Evolutionary conservation across 2,113 vertebrate species (phyloP).

Genomic region (Rana temporaria): DNA sequence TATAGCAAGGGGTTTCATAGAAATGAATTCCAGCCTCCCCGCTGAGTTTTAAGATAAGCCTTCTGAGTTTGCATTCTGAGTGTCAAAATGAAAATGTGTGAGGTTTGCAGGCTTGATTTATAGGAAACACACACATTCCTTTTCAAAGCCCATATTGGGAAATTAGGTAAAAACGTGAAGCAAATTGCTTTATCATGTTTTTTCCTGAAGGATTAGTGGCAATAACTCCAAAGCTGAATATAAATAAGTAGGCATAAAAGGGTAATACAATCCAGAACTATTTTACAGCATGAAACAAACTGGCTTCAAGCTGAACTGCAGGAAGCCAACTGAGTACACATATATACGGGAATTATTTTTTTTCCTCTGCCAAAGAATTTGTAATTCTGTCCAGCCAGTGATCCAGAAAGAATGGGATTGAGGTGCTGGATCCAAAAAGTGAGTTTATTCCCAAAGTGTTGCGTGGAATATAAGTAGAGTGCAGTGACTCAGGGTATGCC

Average conservation of each 20-base stretch:
- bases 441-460: too few relatives aligned
- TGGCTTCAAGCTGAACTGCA: background rate
- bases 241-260: background rate
- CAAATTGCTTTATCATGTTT: slow-evolving; percentile 5
- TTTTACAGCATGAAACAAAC: background rate
- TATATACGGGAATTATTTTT: too few relatives aligned
- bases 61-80: slow-evolving; percentile 74
- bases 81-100: slow-evolving; percentile 73
- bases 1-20: slow-evolving; percentile 79
- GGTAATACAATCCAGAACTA: background rate
- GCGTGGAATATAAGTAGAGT: too few relatives aligned
- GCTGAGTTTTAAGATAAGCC: slow-evolving; percentile 78
- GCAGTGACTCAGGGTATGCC: too few relatives aligned
- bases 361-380: too few relatives aligned
- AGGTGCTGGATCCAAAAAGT: too few relatives aligned
- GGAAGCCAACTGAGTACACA: too few relatives aligned
- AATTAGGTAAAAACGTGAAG: slow-evolving; percentile 26
- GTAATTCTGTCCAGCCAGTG: too few relatives aligned
- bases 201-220: background rate
- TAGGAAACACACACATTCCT: slow-evolving; percentile 65
- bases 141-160: slow-evolving; percentile 53
- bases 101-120: slow-evolving; percentile 65
- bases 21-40: slow-evolving; percentile 80
- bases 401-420: too few relatives aligned
- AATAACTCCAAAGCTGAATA: slow-evolving; percentile 25